Percentiles rank a stretch among this genome's conserved stretches.
phyloP scores from a whole-genome alignment of 2,113 vertebrate species.

The Colaptes auratus region DNA sequence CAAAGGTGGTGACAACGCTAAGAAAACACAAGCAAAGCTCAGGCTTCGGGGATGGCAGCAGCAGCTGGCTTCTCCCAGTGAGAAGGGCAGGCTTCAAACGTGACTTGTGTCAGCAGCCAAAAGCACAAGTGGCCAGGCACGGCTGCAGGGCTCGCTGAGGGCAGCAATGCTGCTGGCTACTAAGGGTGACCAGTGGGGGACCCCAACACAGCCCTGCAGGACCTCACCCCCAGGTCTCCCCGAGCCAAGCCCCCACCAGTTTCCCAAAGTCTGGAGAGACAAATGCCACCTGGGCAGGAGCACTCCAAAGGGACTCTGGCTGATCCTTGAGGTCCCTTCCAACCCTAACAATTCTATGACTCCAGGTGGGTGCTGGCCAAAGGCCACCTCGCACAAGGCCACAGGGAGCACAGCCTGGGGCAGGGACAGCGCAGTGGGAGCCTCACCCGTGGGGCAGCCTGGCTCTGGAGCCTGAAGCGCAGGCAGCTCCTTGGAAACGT shows the following conservation, averaged over 20 bases:
- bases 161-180: fast-evolving
- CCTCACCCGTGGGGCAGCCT: fast-evolving
- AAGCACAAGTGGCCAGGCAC: fast-evolving
- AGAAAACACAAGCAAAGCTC: neutral
- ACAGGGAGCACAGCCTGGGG: neutral
- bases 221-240: no score
- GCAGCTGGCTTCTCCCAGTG: neutral
- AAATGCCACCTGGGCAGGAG: fast-evolving
- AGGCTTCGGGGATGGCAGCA: fast-evolving
- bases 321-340: no score
- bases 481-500: neutral
- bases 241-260: no score
- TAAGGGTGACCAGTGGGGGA: fast-evolving
- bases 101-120: fast-evolving
- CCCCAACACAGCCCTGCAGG: fast-evolving
- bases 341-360: no score
- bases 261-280: no score
- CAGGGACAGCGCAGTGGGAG: no score
- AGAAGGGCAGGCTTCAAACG: fast-evolving
- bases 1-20: neutral
- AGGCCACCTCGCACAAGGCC: neutral
- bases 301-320: neutral
- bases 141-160: fast-evolving
- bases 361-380: neutral
- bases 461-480: fast-evolving